A percentile compares a stretch with the other conserved stretches of the same genome.
phyloP scores from a whole-genome alignment of 2,888 invertebrate genomes.

The Hypercompe scribonia region DNA sequence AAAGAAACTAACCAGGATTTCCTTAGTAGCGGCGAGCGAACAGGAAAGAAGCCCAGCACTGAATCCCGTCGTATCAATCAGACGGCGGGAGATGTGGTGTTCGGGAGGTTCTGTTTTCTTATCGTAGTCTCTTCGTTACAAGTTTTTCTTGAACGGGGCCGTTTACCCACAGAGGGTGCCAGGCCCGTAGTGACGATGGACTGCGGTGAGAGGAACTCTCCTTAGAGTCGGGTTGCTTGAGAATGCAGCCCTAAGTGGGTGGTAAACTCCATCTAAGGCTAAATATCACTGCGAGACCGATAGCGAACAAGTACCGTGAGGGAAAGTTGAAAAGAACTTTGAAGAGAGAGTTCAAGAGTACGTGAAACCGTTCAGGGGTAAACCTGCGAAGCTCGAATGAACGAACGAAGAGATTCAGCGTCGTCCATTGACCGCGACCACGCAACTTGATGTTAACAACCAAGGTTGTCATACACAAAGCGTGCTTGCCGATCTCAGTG shows the following conservation, averaged over 20 bases:
- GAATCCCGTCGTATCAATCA: slow-evolving; percentile 73
- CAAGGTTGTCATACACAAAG: slow-evolving; percentile 26
- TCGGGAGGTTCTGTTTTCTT: slow-evolving; percentile 75
- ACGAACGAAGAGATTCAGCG: slow-evolving; percentile 1
- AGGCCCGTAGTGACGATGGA: slow-evolving; percentile 80
- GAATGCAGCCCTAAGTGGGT: slow-evolving; percentile 85
- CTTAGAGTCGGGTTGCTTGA: slow-evolving; percentile 86
- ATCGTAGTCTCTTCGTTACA: slow-evolving; percentile 65
- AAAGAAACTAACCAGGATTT: slow-evolving; percentile 86
- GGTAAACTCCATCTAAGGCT: slow-evolving; percentile 75
- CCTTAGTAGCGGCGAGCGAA: slow-evolving; percentile 74
- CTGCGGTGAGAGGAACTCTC: slow-evolving; percentile 60
- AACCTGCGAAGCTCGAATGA: slow-evolving; percentile 43
- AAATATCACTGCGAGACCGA: slow-evolving; percentile 89
- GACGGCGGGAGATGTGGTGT: slow-evolving; percentile 80
- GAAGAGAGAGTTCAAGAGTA: slow-evolving; percentile 86
- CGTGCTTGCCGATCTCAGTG: neutral
- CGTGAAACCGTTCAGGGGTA: slow-evolving; percentile 85
- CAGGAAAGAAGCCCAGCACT: slow-evolving; percentile 87
- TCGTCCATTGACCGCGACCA: slow-evolving; percentile 65
- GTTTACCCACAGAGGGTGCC: slow-evolving; percentile 80
- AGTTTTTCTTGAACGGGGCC: slow-evolving; percentile 84
- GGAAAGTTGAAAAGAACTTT: slow-evolving; percentile 88
- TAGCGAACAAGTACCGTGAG: slow-evolving; percentile 88
- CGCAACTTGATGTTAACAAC: slow-evolving; percentile 9